Percentiles rank a stretch among this genome's conserved stretches.
phyloP scores from a whole-genome alignment of 2,797 vertebrate species.

The Tadarida brasiliensis region DNA sequence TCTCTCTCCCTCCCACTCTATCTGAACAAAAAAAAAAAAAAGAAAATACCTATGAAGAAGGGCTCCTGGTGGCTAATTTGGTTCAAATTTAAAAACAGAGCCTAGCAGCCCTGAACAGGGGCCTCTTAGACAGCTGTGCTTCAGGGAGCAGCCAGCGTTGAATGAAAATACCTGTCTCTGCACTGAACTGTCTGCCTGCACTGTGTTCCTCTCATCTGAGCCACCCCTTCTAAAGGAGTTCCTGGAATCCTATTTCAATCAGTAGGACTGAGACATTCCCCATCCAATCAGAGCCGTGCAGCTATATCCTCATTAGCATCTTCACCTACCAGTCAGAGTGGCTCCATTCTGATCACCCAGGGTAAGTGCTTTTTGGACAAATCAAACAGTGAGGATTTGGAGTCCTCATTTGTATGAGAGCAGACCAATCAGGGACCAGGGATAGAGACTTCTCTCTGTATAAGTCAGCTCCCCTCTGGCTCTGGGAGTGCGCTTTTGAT shows the following conservation, averaged over 20 bases:
- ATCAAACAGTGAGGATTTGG: neutral
- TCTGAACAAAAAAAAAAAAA: too few species aligned
- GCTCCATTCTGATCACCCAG: neutral
- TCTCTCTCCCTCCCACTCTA: too few species aligned
- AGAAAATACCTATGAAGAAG: too few species aligned
- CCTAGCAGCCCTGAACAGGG: neutral
- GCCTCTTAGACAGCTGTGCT: neutral
- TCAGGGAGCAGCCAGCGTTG: neutral
- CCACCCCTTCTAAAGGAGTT: neutral
- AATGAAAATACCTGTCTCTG: too few species aligned
- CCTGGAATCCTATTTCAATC: neutral
- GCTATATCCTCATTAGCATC: neutral
- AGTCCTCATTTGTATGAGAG: neutral
- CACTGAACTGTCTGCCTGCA: neutral
- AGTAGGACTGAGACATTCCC: neutral
- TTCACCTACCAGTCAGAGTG: neutral
- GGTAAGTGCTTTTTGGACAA: neutral
- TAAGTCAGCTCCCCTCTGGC: neutral
- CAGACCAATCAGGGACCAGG: neutral
- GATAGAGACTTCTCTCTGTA: neutral
- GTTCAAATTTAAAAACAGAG: neutral
- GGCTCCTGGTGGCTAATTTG: neutral
- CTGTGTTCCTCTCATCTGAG: neutral
- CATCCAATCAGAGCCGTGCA: neutral
- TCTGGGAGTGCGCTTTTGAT: neutral